A percentile compares a stretch with the other conserved stretches of the same genome.
phyloP scores from a whole-genome alignment of 2,888 invertebrate genomes.

The Hydrotaea cyrtoneurina region DNA sequence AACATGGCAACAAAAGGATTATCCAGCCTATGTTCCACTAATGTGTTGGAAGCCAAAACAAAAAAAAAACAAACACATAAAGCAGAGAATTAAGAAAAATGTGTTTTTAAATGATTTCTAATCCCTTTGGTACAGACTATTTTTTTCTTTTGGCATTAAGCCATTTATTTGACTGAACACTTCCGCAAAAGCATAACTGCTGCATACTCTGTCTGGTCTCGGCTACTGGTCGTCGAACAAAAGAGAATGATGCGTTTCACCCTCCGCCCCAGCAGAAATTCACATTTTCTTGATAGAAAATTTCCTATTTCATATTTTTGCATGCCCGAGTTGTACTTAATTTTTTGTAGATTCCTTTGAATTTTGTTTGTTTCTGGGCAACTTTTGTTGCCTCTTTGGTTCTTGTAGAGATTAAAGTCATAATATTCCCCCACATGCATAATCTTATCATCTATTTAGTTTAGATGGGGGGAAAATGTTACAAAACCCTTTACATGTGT shows the following conservation, averaged over 20 bases:
- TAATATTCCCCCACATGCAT: slow-evolving; percentile 45
- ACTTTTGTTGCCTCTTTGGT: not conserved
- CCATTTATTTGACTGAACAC: slow-evolving; percentile 41
- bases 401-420: slow-evolving; percentile 54
- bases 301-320: no score
- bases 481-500: slow-evolving; percentile 8
- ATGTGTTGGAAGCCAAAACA: no score
- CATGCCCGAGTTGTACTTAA: no score
- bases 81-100: not conserved
- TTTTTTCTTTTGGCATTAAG: slow-evolving; percentile 55
- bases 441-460: not conserved
- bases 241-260: no score
- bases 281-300: not conserved
- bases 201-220: not conserved
- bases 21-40: no score
- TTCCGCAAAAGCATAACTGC: slow-evolving; percentile 1
- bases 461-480: no score
- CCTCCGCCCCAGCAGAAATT: no score
- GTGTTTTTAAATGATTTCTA: slow-evolving; percentile 3
- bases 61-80: not conserved
- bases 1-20: no score
- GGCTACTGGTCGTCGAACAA: not conserved
- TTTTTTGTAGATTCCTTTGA: not conserved
- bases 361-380: not conserved
- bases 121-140: not conserved